phyloP scores from a whole-genome alignment of 2,113 vertebrate species.

The Meriones unguiculatus region DNA sequence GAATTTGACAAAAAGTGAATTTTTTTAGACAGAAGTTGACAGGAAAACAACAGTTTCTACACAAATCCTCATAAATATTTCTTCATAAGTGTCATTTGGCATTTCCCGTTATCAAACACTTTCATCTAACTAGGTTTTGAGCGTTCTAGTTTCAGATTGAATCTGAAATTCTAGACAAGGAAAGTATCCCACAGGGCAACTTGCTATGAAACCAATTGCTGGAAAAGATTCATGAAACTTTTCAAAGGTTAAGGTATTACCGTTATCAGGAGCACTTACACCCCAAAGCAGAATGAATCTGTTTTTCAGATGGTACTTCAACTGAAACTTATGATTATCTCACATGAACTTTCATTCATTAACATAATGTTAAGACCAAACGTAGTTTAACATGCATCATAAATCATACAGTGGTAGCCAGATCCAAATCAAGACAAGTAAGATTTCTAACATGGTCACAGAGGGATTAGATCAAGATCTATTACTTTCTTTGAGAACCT shows the following conservation, averaged over 20 bases:
- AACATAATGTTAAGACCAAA: neutral
- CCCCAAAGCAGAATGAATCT: neutral
- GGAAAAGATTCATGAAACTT: neutral
- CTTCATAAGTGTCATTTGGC: neutral
- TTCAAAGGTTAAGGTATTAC: constrained; percentile 31
- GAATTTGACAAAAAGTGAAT: neutral
- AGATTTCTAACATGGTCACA: neutral
- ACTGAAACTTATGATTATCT: neutral
- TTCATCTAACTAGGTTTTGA: neutral
- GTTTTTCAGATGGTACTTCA: constrained; percentile 31
- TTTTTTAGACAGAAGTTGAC: neutral
- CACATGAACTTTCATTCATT: neutral
- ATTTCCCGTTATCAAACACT: constrained; percentile 11
- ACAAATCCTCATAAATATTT: neutral
- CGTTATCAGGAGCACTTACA: neutral
- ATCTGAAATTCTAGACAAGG: neutral
- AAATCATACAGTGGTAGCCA: neutral
- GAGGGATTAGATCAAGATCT: neutral
- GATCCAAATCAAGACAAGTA: neutral
- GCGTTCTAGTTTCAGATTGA: neutral
- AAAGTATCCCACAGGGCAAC: neutral
- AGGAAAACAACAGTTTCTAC: neutral
- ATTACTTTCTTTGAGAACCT: neutral
- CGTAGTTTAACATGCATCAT: constrained; percentile 12
- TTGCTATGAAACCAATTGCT: neutral